phyloP scores from a whole-genome alignment of 2,888 invertebrate genomes.

The Tribolium freemani region DNA sequence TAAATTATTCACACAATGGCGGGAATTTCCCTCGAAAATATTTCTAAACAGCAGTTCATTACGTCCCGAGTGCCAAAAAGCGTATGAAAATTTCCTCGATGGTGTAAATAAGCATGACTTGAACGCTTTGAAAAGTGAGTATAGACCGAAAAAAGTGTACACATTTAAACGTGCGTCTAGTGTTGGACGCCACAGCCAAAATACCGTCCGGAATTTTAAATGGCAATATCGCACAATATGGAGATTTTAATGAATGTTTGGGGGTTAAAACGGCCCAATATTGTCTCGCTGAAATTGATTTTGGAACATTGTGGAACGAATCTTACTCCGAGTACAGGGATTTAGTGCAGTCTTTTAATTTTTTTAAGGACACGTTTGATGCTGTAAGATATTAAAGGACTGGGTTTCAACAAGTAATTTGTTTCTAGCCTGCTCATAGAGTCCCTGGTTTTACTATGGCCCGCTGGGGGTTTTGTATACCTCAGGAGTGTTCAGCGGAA shows the following conservation, averaged over 20 bases:
- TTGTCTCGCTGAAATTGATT: slow-evolving; percentile 74
- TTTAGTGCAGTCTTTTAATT: slow-evolving; percentile 71
- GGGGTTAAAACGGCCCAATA: slow-evolving; percentile 70
- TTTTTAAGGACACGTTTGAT: slow-evolving; percentile 70
- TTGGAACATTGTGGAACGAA: slow-evolving; percentile 62
- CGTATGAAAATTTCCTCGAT: slow-evolving; percentile 66
- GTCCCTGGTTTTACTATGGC: slow-evolving; percentile 73
- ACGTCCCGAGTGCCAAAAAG: slow-evolving; percentile 69
- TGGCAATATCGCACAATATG: slow-evolving; percentile 79
- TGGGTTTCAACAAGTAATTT: neutral
- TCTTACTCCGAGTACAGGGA: slow-evolving; percentile 62
- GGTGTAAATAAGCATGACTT: slow-evolving; percentile 68
- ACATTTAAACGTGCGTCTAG: slow-evolving; percentile 63
- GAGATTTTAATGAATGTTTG: slow-evolving; percentile 80
- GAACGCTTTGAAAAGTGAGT: slow-evolving; percentile 73
- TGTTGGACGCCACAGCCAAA: slow-evolving; percentile 82
- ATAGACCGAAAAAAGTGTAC: neutral
- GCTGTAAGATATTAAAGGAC: slow-evolving; percentile 68
- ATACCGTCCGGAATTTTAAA: slow-evolving; percentile 77
- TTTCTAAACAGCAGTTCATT: slow-evolving; percentile 55
- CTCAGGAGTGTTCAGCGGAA: slow-evolving; percentile 70
- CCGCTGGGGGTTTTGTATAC: slow-evolving; percentile 74
- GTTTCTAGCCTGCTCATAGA: slow-evolving; percentile 71
- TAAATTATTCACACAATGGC: slow-evolving; percentile 11
- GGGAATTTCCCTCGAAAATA: slow-evolving; percentile 25